Evolutionary conservation across 2,797 vertebrate species (phyloP).

Genomic region (Geotrypetes seraphini): DNA sequence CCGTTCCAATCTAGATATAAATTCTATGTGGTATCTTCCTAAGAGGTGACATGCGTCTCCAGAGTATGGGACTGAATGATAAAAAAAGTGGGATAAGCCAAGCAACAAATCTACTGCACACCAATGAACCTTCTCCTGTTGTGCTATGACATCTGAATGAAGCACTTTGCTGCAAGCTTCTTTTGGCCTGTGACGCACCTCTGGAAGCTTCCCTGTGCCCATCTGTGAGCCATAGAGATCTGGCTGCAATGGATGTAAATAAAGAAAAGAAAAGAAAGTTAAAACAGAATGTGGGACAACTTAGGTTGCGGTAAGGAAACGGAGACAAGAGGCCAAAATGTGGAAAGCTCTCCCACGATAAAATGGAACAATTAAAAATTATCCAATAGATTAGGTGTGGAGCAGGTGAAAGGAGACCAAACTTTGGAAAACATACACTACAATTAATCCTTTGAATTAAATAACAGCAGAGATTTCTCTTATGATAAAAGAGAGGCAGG

Average conservation of each 20-base stretch:
- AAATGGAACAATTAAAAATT: conserved; percentile 28
- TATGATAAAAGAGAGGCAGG: too few relatives aligned
- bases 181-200: conserved; percentile 72
- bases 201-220: conserved; percentile 69
- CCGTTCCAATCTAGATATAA: conserved; percentile 14
- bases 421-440: conserved; percentile 41
- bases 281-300: conserved; percentile 70
- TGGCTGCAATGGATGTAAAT: conserved; percentile 73
- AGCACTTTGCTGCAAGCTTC: conserved; percentile 63
- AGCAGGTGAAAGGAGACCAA: conserved; percentile 43
- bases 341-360: too few relatives aligned
- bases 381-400: conserved; percentile 27
- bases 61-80: conserved; percentile 45
- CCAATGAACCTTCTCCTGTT: conserved; percentile 62
- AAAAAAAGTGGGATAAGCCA: conserved; percentile 60
- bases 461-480: too few relatives aligned
- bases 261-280: conserved; percentile 80
- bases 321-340: conserved; percentile 45
- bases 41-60: conserved; percentile 57
- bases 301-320: conserved; percentile 55
- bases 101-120: conserved; percentile 70
- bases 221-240: conserved; percentile 76
- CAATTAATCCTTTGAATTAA: too few relatives aligned
- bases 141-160: conserved; percentile 68
- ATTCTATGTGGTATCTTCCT: conserved; percentile 22